Evolutionary conservation across 2,113 vertebrate species (phyloP), one percentile per base, ranked within the genome.

Genomic region (Syngnathus typhle): DNA sequence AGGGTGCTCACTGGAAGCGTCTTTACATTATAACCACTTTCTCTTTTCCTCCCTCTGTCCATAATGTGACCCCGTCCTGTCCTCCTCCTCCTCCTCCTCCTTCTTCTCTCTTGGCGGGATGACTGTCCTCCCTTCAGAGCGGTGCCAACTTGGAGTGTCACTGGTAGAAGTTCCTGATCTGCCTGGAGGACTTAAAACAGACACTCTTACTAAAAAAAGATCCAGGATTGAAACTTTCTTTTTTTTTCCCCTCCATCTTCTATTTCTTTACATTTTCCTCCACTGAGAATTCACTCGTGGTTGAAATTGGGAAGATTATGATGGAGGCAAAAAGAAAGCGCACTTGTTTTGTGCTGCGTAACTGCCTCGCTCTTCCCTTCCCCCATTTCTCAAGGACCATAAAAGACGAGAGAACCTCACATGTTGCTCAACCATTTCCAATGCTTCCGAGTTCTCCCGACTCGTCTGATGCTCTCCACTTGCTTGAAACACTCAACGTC

Each of bases 81-180:
- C 36, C 18, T 32, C 43, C 47, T 44, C 21, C 41, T 37, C 19
- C 6, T 38, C n/a, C 47, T 18, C 62, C 18, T 43, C 32, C 36
- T 32, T 41, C 41, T 11, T 15, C 15, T 91, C 86, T 89, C 85
- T 61, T 44, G 52, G 6, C 27, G 27, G 27, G 27, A 32, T 64
- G 27, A 37, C 74, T 79, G 49, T 73, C 69, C 39, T 89, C 89
- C 36, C 27, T 89, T 21, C 94, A 99, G 96, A 97, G 87, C 80
- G 94, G 92, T 92, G 94, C 93, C 75, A 96, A 98, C 88, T 89
- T 95, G 89, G 95, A 99, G 93, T 94, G 94, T 92, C 93, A 94
- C 88, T 98, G 95, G 95, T 99, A 99, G 95, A 93, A 92, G 69
- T 74, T 72, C 93, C 93, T 87, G 91, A 89, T 90, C 85, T 87